Base-by-base conservation (phyloP, 2,888 invertebrate genomes). In the Catocala fraxini region DNA sequence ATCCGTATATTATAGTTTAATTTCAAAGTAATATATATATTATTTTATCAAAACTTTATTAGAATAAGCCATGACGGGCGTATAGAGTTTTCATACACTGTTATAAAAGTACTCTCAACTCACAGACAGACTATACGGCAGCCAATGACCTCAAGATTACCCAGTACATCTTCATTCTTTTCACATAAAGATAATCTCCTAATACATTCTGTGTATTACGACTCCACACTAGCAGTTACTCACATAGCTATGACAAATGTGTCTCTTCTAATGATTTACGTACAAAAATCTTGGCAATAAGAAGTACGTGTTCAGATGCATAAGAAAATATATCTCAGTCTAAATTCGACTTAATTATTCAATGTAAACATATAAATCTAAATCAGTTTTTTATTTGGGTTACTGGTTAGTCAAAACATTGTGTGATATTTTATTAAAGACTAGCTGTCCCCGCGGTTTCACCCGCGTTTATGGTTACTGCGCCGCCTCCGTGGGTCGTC, bases 171-270 rank as follows among this genome's bases (percentile, higher is more conserved):
- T 35, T 35, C 54, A 43, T 35, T 54, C 34, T 45, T 34, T 45
- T 45, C 33, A 61, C 15, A 56, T 51, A 51, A 25, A 70, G 58
- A 63, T 70, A 42, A 63, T 62, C 51, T 4, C 25, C 49, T 39
- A 47, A 43, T 11, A 47, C 11, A 11, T 47, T 49, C 41, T 45
- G 39, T 25, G 46, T 15, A 62, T 52, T 59, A 62, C 10, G 11
- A 49, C 15, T 54, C 12, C 35, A 13, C 48, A 5, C n/a, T 25
- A 48, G 48, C 6, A 56, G 48, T 54, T 54, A 47, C 59, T 57
- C 48, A 62, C 69, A 68, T 63, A 70, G 52, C 51, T 47, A 42
- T 63, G 75, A 75, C 63, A 66, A 62, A 69, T 67, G 62, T 59
- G 42, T 48, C 35, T 34, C 9, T 25, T 46, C 47, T 48, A 51